These are phyloP conservation scores for Erebia epiphron DNA, from an alignment of 2,888 invertebrate genomes.

Conservation along the genomic window DNA sequence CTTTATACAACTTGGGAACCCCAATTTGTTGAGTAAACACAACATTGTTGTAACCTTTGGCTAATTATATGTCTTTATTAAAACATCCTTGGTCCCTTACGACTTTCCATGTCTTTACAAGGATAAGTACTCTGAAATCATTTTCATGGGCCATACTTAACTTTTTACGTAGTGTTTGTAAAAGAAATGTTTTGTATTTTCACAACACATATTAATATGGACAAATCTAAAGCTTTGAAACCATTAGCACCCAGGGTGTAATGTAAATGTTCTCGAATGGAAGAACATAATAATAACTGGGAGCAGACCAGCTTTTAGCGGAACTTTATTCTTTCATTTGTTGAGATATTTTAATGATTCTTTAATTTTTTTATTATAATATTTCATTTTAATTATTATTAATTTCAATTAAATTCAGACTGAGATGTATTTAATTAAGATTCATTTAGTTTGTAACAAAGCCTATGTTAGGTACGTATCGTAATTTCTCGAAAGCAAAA, in stretches of 20 bases:
- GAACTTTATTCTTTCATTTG: neutral
- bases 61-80: conserved; percentile 21
- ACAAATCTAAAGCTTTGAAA: neutral
- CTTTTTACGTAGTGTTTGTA: neutral
- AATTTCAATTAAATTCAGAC: too few species aligned
- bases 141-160: neutral
- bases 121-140: neutral
- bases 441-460: neutral
- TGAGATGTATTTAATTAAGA: neutral
- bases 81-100: conserved; percentile 9
- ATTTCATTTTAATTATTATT: too few species aligned
- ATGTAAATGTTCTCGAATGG: neutral
- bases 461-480: neutral
- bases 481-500: neutral
- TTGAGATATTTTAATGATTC: neutral
- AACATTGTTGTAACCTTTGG: conserved; percentile 12
- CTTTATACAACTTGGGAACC: conserved; percentile 8
- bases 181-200: neutral
- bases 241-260: neutral
- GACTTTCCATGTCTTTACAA: neutral
- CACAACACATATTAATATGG: neutral
- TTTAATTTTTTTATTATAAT: too few species aligned
- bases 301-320: neutral
- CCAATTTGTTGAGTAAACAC: conserved; percentile 19
- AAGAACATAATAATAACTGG: neutral